Evolutionary conservation across 2,797 vertebrate species (phyloP), one percentile per base, ranked within the genome.

Genomic region (Oreochromis mossambicus): DNA sequence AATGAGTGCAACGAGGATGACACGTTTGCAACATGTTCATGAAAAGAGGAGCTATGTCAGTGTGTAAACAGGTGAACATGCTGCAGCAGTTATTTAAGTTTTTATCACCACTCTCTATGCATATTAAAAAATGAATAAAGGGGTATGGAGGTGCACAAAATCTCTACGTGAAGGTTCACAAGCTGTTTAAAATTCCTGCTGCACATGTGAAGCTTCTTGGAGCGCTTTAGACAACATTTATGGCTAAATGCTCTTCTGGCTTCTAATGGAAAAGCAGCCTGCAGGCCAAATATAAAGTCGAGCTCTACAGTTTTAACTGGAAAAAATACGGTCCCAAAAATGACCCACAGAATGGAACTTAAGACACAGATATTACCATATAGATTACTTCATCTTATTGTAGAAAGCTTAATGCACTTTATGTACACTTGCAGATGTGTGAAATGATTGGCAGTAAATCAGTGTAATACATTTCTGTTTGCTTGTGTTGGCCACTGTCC

Each of bases 371-470:
- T 88, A 89, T 93, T 87, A 89, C 85, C 77, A 89, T 91, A 76
- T 54, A 82, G 79, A 93, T 96, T 91, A 95, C 94, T 86, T 96
- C 95, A 95, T 95, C 89, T 89, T 82, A 93, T 92, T 92, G 93
- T 95, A 81, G 85, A 91, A 78, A 89, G 86, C 82, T 81, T 79
- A 88, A 91, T 91, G 79, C 87, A 61, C 90, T 91, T 94, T 92
- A 87, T 92, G 91, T 94, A 90, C 95, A 96, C 95, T 95, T 96
- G 96, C 91, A 91, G 91, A 92, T 94, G 89, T 95, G 94, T 92
- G 83, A 94, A 93, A 95, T 91, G 92, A 96, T 91, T 95, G 94
- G 94, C 95, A 93, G 91, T 92, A 92, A 95, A 95, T 95, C 94
- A 89, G 14, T 93, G 94, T 93, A 94, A 91, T 93, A 94, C 92